phyloP scores from a whole-genome alignment of 2,888 invertebrate species.

The Pheosia gnoma region DNA sequence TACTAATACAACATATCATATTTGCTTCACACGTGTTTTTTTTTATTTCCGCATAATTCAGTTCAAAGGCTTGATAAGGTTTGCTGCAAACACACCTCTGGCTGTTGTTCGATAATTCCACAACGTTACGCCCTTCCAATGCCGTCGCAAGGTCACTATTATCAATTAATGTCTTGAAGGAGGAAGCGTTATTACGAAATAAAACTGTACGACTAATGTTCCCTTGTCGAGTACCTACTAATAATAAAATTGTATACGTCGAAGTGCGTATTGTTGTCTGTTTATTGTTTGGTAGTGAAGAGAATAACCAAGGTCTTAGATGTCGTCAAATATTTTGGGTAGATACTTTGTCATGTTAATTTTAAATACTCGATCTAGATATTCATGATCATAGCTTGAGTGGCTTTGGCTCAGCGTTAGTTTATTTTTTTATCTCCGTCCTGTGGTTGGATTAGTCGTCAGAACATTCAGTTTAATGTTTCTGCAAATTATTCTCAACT shows the following conservation, averaged over 20 bases:
- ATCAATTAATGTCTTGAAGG: not conserved
- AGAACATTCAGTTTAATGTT: no score
- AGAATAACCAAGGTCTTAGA: not conserved
- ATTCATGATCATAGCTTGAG: no score
- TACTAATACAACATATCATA: no score
- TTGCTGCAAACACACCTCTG: not conserved
- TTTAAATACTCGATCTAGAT: no score
- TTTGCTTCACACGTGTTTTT: no score
- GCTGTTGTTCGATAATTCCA: not conserved
- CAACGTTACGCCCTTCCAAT: not conserved
- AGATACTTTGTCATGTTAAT: not conserved
- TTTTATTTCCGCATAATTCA: not conserved
- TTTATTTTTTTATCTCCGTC: no score
- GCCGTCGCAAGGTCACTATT: not conserved
- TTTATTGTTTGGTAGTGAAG: not conserved
- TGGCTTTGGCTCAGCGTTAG: no score
- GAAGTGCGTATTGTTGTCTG: not conserved
- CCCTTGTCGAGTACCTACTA: not conserved
- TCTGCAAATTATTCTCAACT: no score
- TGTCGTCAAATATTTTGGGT: not conserved
- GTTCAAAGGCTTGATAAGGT: not conserved
- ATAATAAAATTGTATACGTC: not conserved
- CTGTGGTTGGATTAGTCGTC: no score
- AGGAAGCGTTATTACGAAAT: conserved; percentile 5
- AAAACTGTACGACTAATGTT: not conserved